Percentiles rank a stretch among this genome's conserved stretches.
Conservation (phyloP, 2,888 invertebrate species). For the Polietes domitor region DNA sequence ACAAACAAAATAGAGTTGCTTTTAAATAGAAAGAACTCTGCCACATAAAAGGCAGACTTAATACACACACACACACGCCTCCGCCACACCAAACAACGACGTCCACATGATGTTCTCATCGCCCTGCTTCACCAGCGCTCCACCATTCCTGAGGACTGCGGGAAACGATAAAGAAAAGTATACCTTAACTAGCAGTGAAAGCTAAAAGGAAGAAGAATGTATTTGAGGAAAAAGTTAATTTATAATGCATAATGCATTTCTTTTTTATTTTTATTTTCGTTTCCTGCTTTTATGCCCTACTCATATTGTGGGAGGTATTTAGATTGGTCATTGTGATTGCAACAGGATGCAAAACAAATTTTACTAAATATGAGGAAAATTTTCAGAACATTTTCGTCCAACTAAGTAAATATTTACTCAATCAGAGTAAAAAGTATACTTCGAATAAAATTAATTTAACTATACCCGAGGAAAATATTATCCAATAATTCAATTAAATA, state of each 20-base stretch:
- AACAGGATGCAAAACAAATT: too few species aligned
- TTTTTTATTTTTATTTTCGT: neutral
- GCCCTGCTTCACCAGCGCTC: neutral
- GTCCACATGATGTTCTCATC: neutral
- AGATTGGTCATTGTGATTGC: too few species aligned
- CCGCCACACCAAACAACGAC: neutral
- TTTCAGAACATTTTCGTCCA: too few species aligned
- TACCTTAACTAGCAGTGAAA: constrained; percentile 56
- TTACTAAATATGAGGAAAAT: too few species aligned
- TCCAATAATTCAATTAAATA: too few species aligned
- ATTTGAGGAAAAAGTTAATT: constrained; percentile 59
- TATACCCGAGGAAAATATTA: too few species aligned
- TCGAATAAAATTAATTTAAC: too few species aligned
- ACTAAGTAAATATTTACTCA: too few species aligned
- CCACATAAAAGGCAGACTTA: constrained; percentile 19
- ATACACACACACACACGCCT: neutral
- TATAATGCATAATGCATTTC: constrained; percentile 59
- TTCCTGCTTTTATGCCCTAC: too few species aligned
- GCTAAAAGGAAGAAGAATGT: constrained; percentile 39
- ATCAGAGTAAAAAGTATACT: too few species aligned
- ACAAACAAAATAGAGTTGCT: constrained; percentile 5
- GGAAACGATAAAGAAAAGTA: constrained; percentile 9
- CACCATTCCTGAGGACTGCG: neutral
- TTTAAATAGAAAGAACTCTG: constrained; percentile 47
- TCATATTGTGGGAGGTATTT: too few species aligned